phyloP scores from a whole-genome alignment of 2,888 invertebrate species.

The Agrochola lychnidis region DNA sequence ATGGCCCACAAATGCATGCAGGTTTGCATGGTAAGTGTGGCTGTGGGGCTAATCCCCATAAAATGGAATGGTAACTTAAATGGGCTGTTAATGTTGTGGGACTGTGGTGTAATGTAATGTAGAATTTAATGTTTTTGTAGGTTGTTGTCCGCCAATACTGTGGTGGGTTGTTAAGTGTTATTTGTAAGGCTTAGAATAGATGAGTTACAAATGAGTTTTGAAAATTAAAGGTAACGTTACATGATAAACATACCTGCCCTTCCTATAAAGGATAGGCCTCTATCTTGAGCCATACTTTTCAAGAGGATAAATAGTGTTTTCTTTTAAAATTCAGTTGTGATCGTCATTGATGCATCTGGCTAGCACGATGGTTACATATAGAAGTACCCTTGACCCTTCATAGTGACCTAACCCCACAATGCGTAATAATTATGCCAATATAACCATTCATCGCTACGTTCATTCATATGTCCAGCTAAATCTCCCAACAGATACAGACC shows the following conservation, averaged over 20 bases:
- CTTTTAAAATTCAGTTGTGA: neutral
- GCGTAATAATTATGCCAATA: neutral
- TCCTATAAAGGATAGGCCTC: rapidly evolving
- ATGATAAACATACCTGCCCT: neutral
- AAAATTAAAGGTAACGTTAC: neutral
- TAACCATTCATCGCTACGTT: neutral
- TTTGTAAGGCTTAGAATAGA: neutral
- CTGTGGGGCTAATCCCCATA: slow-evolving; percentile 47
- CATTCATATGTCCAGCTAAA: neutral
- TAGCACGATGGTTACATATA: neutral
- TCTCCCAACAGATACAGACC: neutral
- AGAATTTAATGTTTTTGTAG: slow-evolving; percentile 36
- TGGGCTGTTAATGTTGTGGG: slow-evolving; percentile 46
- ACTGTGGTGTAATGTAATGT: slow-evolving; percentile 28
- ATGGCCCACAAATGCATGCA: slow-evolving; percentile 25
- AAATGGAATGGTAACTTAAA: slow-evolving; percentile 58
- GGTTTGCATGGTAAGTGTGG: slow-evolving; percentile 33
- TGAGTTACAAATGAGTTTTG: slow-evolving; percentile 16
- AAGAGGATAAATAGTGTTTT: too few species aligned
- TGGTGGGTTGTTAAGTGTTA: slow-evolving; percentile 15
- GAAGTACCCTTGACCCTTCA: neutral
- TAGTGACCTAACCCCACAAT: too few species aligned
- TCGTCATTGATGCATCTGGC: neutral
- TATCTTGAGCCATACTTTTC: neutral
- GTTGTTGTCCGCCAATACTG: slow-evolving; percentile 13